A percentile compares a stretch with the other conserved stretches of the same genome.
Conservation (phyloP, 2,113 vertebrate species). For the Ptyas mucosa region DNA sequence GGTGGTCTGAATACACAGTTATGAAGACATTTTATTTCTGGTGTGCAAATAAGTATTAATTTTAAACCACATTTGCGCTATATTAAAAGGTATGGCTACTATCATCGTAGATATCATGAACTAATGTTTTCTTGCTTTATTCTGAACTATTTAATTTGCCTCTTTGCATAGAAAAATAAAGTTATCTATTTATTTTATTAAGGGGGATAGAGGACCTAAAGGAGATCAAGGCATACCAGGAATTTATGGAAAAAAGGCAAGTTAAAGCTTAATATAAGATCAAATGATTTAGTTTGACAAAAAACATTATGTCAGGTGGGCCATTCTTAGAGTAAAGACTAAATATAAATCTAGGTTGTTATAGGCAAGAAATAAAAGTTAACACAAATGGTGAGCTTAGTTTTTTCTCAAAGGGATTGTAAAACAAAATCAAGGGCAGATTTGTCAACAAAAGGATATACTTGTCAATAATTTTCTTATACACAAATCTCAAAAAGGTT, state of each 20-base stretch:
- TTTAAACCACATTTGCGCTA: background rate
- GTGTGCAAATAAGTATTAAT: background rate
- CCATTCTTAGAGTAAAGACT: background rate
- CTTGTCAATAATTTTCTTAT: background rate
- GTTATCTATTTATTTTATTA: slow-evolving; percentile 41
- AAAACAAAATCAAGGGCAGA: background rate
- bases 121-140: background rate
- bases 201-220: slow-evolving; percentile 82
- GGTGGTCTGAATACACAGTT: background rate
- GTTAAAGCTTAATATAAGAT: slow-evolving; percentile 27
- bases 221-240: slow-evolving; percentile 81
- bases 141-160: background rate
- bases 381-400: background rate
- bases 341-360: background rate
- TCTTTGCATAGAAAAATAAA: slow-evolving; percentile 8
- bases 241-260: slow-evolving; percentile 83
- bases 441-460: background rate
- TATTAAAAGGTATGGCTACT: background rate
- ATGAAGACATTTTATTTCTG: background rate
- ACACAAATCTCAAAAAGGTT: background rate
- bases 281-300: background rate
- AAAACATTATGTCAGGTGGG: background rate
- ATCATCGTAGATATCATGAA: background rate
- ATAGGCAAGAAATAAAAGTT: background rate
- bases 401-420: background rate